Conservation (phyloP, 1,140 invertebrate species). For the Plodia interpunctella region DNA sequence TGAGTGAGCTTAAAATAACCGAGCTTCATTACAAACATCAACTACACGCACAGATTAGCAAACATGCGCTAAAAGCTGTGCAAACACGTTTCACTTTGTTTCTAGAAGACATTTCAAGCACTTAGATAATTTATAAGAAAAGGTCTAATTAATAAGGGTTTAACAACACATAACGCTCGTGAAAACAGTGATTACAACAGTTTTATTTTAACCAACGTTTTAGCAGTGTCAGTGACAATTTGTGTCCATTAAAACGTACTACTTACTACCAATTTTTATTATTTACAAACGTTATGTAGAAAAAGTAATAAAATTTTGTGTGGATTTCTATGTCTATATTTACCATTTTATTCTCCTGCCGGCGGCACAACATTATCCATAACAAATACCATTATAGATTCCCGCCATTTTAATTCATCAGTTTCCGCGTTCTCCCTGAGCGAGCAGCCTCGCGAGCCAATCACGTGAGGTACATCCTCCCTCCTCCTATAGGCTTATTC, state of each 20-base stretch:
- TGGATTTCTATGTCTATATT: background rate
- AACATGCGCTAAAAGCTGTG: slow-evolving; percentile 29
- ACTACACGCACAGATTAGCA: slow-evolving; percentile 19
- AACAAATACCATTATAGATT: too few relatives aligned
- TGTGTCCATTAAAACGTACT: slow-evolving; percentile 2
- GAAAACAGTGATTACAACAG: background rate
- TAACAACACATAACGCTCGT: background rate
- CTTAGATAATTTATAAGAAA: background rate
- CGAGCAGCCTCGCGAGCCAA: too few relatives aligned
- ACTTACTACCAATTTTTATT: background rate
- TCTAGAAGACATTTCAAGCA: slow-evolving; percentile 1
- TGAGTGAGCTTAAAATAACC: slow-evolving; percentile 5
- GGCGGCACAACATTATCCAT: too few relatives aligned
- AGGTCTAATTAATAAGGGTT: background rate
- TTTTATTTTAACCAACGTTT: too few relatives aligned
- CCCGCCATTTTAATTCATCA: too few relatives aligned
- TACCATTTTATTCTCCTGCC: background rate
- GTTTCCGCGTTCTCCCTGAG: too few relatives aligned
- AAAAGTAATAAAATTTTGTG: slow-evolving; percentile 2
- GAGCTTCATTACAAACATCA: slow-evolving; percentile 10
- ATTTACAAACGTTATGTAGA: too few relatives aligned
- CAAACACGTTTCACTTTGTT: slow-evolving; percentile 15
- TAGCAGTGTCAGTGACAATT: background rate
- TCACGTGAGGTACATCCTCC: too few relatives aligned
- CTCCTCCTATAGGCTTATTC: too few relatives aligned